Conservation (phyloP, 2,113 vertebrate species). For the Triplophysa rosa region DNA sequence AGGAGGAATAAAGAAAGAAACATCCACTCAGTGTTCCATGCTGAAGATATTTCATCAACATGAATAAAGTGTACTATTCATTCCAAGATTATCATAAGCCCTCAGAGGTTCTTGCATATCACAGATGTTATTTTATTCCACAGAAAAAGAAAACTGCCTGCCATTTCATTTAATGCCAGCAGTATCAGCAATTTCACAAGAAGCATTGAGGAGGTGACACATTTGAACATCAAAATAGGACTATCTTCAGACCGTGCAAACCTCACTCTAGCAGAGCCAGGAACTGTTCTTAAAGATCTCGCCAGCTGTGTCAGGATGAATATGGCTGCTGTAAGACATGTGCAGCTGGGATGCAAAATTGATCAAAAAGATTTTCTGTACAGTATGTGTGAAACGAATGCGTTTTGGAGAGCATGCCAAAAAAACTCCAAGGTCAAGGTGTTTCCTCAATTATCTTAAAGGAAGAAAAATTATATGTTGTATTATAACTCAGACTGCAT, state of each 20-base stretch:
- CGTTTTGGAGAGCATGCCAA: slow-evolving; percentile 36
- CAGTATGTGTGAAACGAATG: slow-evolving; percentile 27
- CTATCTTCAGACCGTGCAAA: slow-evolving; percentile 10
- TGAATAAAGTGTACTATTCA: not conserved
- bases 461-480: too few relatives aligned
- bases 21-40: slow-evolving; percentile 22
- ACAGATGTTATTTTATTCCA: slow-evolving; percentile 13
- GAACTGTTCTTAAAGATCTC: slow-evolving; percentile 4
- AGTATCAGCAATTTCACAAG: slow-evolving; percentile 23
- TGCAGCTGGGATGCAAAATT: too few relatives aligned
- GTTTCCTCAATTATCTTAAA: not conserved
- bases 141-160: not conserved
- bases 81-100: slow-evolving; percentile 27
- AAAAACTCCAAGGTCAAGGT: slow-evolving; percentile 36
- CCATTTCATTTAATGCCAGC: slow-evolving; percentile 19
- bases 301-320: not conserved
- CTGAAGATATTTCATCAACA: slow-evolving; percentile 14
- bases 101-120: slow-evolving; percentile 12
- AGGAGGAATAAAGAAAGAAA: slow-evolving; percentile 10
- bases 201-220: slow-evolving; percentile 27
- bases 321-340: not conserved
- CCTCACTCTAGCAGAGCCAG: not conserved
- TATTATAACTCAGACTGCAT: too few relatives aligned
- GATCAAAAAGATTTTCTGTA: not conserved
- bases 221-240: slow-evolving; percentile 21